These are phyloP conservation scores for Sebastes trivittatus DNA, from an alignment of 2,797 vertebrate species.

Conservation along the genomic window DNA sequence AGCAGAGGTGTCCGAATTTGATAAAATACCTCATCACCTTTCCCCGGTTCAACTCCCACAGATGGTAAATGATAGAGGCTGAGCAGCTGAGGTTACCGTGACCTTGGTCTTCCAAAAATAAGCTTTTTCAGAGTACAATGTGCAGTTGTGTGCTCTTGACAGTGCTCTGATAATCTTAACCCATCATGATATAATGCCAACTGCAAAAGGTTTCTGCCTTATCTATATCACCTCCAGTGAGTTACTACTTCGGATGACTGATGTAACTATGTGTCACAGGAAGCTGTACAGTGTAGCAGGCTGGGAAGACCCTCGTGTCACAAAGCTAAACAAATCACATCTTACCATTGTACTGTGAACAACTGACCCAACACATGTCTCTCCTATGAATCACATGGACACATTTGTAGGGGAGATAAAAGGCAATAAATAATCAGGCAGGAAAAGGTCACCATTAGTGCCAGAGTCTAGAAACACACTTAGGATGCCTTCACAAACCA, in stretches of 20 bases:
- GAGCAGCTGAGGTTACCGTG: conserved; percentile 34
- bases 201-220: not conserved
- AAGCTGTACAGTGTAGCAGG: conserved; percentile 47
- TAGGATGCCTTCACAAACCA: not conserved
- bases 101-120: conserved; percentile 40
- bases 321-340: conserved; percentile 50
- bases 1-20: conserved; percentile 61
- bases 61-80: conserved; percentile 34
- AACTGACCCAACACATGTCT: conserved; percentile 39
- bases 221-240: conserved; percentile 23
- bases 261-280: conserved; percentile 46
- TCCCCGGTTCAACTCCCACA: conserved; percentile 39
- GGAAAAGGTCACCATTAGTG: conserved; percentile 21
- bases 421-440: conserved; percentile 33
- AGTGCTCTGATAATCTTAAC: conserved; percentile 13
- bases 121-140: conserved; percentile 24
- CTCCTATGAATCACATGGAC: conserved; percentile 51
- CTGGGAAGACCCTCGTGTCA: conserved; percentile 25
- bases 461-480: conserved; percentile 34
- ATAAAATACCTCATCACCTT: conserved; percentile 59
- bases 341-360: conserved; percentile 45
- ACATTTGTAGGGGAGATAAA: conserved; percentile 45
- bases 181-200: conserved; percentile 8
- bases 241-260: conserved; percentile 20
- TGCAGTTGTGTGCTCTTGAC: conserved; percentile 3